These are phyloP conservation scores for Myxocyprinus asiaticus DNA, from an alignment of 2,113 vertebrate species.

Conservation along the genomic window DNA sequence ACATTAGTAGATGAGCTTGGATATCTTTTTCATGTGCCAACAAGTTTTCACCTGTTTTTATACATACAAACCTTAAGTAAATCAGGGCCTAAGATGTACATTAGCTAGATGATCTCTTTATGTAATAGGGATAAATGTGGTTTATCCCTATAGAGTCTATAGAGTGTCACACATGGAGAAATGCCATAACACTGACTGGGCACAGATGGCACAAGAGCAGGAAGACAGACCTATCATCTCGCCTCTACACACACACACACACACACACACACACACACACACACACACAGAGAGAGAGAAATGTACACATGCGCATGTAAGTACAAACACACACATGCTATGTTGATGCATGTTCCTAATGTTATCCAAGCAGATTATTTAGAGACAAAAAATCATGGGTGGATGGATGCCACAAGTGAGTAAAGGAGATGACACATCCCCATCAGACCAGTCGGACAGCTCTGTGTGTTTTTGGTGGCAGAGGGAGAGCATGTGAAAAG, in stretches of 20 bases:
- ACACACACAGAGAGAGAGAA: background rate
- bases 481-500: slow-evolving; percentile 11
- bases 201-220: slow-evolving; percentile 78
- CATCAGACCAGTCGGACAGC: slow-evolving; percentile 48
- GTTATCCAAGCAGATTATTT: slow-evolving; percentile 7
- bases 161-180: slow-evolving; percentile 57
- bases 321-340: slow-evolving; percentile 7
- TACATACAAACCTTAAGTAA: no score
- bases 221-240: slow-evolving; percentile 66
- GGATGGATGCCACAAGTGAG: slow-evolving; percentile 48
- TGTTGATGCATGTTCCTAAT: background rate
- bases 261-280: slow-evolving; percentile 38
- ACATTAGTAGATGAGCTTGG: no score
- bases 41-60: no score
- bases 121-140: background rate
- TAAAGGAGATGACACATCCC: slow-evolving; percentile 63
- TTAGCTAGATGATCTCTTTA: background rate
- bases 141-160: slow-evolving; percentile 53
- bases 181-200: slow-evolving; percentile 66
- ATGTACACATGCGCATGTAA: slow-evolving; percentile 38
- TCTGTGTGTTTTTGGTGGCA: slow-evolving; percentile 32
- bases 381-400: slow-evolving; percentile 62
- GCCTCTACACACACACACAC: slow-evolving; percentile 33
- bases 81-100: background rate
- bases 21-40: no score